phyloP scores from a whole-genome alignment of 2,888 invertebrate genomes.

The Athrips mouffetella region DNA sequence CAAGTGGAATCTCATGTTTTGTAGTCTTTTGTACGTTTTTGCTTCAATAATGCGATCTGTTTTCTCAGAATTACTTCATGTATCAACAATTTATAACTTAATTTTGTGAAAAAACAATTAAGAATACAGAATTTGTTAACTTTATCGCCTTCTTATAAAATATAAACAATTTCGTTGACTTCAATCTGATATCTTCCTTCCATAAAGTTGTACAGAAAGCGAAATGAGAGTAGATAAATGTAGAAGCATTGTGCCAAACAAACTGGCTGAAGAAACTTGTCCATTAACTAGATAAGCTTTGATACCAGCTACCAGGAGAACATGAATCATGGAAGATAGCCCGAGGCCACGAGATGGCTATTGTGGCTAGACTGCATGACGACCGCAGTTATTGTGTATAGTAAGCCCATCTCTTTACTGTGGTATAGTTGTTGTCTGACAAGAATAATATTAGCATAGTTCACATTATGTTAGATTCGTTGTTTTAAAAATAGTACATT shows the following conservation, averaged over 20 bases:
- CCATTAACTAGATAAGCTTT: constrained; percentile 12
- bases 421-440: not conserved
- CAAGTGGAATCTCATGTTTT: constrained; percentile 4
- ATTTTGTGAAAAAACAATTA: too few species aligned
- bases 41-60: not conserved
- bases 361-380: constrained; percentile 21
- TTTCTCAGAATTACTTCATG: not conserved
- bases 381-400: too few species aligned
- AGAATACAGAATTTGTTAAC: too few species aligned
- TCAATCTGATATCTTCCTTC: not conserved
- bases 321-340: constrained; percentile 17
- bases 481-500: too few species aligned
- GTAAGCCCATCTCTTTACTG: too few species aligned
- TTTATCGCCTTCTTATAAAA: too few species aligned
- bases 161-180: not conserved
- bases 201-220: not conserved
- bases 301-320: constrained; percentile 12
- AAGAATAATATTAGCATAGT: not conserved
- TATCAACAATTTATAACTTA: not conserved
- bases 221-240: constrained; percentile 2
- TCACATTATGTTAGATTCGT: too few species aligned
- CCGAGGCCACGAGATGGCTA: constrained; percentile 3
- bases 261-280: constrained; percentile 9
- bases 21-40: constrained; percentile 1
- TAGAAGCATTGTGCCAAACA: not conserved